These are phyloP conservation scores for Pinna nobilis DNA, from an alignment of 1,140 invertebrate genomes.

Conservation along the genomic window DNA sequence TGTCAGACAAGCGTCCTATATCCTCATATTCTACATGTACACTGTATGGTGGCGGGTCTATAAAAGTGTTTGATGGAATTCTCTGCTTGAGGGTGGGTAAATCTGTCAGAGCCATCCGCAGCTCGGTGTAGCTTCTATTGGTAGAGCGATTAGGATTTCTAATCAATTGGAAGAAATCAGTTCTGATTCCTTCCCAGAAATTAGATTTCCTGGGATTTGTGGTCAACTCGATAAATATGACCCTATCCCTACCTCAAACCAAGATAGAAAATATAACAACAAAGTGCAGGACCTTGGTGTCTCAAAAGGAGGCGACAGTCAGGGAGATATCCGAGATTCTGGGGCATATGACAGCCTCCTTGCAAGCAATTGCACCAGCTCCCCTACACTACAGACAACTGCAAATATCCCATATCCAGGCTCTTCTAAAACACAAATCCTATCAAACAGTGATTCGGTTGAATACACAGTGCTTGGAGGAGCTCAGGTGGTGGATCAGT, in stretches of 20 bases:
- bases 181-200: background rate
- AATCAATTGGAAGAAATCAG: slow-evolving; percentile 30
- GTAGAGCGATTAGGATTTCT: slow-evolving; percentile 10
- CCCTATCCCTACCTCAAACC: background rate
- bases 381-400: slow-evolving; percentile 13
- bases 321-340: slow-evolving; percentile 3
- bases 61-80: too few relatives aligned
- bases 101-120: too few relatives aligned
- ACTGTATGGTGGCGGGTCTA: too few relatives aligned
- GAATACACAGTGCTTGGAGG: background rate
- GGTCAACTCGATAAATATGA: slow-evolving; percentile 26
- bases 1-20: too few relatives aligned
- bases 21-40: too few relatives aligned
- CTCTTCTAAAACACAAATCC: slow-evolving; percentile 1
- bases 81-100: too few relatives aligned
- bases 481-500: slow-evolving; percentile 19
- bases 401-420: slow-evolving; percentile 15
- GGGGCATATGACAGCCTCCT: background rate
- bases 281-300: slow-evolving; percentile 4
- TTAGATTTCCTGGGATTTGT: slow-evolving; percentile 20
- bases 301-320: background rate
- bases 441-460: background rate
- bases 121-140: too few relatives aligned
- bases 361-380: slow-evolving; percentile 20
- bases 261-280: slow-evolving; percentile 10